Evolutionary conservation across 2,797 vertebrate species (phyloP).

Genomic region (Cirrhinus molitorella): DNA sequence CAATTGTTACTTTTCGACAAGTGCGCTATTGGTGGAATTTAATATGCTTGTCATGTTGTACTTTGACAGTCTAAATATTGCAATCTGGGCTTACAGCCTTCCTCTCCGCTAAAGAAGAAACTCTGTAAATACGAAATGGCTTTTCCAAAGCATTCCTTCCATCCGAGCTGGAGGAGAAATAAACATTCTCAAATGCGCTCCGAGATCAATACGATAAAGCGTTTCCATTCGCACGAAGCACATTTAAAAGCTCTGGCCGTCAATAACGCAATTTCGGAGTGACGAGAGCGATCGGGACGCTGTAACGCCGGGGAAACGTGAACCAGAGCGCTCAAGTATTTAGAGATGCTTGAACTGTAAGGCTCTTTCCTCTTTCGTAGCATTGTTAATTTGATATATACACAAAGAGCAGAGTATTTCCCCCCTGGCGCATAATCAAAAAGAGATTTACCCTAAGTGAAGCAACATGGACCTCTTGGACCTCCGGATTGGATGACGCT

Average conservation of each 20-base stretch:
- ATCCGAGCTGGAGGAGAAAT: constrained; percentile 71
- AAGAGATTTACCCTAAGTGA: constrained; percentile 40
- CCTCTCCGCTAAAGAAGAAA: constrained; percentile 51
- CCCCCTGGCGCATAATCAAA: constrained; percentile 35
- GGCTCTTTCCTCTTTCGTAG: constrained; percentile 20
- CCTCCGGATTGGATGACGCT: constrained; percentile 16
- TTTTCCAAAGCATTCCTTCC: constrained; percentile 72
- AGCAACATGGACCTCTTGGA: constrained; percentile 35
- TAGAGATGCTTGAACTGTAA: constrained; percentile 42
- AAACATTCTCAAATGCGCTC: constrained; percentile 71
- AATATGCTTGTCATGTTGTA: constrained; percentile 71
- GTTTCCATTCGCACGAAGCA: constrained; percentile 69
- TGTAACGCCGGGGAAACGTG: constrained; percentile 62
- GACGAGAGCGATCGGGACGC: constrained; percentile 44
- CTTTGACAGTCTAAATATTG: constrained; percentile 79
- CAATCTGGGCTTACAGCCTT: constrained; percentile 71
- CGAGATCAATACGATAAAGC: constrained; percentile 75
- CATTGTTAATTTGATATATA: constrained; percentile 38
- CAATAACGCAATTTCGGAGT: constrained; percentile 41
- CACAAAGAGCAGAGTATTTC: constrained; percentile 21
- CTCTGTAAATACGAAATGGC: constrained; percentile 69
- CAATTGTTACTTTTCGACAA: constrained; percentile 60
- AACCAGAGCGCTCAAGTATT: constrained; percentile 63
- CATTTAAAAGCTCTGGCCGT: constrained; percentile 62
- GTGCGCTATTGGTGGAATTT: constrained; percentile 62